These are phyloP conservation scores for Tenthredo amoena DNA, from an alignment of 2,888 invertebrate species.

Conservation along the genomic window DNA sequence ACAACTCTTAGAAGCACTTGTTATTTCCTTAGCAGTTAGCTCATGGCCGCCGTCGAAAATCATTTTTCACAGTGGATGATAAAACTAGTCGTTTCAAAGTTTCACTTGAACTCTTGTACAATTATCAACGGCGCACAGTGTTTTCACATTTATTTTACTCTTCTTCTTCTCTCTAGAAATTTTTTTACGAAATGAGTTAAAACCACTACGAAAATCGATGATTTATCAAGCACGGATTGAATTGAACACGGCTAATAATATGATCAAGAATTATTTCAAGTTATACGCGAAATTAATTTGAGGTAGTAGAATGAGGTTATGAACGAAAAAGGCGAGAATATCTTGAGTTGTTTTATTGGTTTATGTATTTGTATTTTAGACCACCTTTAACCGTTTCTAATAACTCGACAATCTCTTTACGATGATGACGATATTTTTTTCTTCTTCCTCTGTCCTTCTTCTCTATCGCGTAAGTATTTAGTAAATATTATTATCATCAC, in stretches of 20 bases:
- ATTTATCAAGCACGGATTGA: neutral
- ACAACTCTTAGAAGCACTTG: neutral
- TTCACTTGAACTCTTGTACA: no score
- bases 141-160: constrained; percentile 33
- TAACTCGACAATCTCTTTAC: neutral
- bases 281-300: neutral
- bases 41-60: neutral
- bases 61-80: neutral
- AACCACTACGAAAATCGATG: neutral
- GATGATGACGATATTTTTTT: neutral
- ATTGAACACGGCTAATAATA: no score
- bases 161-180: neutral
- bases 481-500: constrained; percentile 2
- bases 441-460: neutral
- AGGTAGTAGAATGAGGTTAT: constrained; percentile 33
- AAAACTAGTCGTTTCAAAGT: no score
- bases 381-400: neutral
- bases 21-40: neutral
- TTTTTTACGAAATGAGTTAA: neutral
- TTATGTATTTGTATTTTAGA: neutral
- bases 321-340: neutral
- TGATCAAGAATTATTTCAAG: no score
- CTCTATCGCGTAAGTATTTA: neutral
- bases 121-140: neutral
- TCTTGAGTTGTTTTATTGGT: neutral